Base-by-base conservation (phyloP, 1,140 invertebrate genomes). In the Leptinotarsa defecta region DNA sequence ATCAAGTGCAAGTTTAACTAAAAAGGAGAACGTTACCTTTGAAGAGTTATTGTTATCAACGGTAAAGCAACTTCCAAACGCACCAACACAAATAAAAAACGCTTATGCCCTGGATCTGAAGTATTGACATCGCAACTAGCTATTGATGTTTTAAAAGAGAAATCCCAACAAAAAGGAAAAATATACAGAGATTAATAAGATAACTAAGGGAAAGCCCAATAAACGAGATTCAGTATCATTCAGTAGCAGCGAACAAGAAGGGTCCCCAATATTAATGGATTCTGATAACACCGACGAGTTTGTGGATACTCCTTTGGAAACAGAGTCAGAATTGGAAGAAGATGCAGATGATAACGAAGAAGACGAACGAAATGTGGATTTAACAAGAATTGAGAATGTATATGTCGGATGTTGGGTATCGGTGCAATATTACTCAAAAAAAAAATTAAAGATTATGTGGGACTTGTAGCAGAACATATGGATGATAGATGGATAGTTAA, bases 31-130 rank as follows among this genome's bases (percentile, higher is more conserved):
- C 49, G 49, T 57, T 57, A 13, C 49, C 49, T 57, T 57, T n/a
- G 49, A 57, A 52, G 49, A 57, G n/a, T 57, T 57, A 57, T 57
- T 57, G 49, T 57, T 57, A 57, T 57, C 49, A 57, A 57, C 49
- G 15, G 49, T 57, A n/a, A 57, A 57, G 49, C 13, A 57, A 57
- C 49, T 57, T 57, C 49, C 49, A 57, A 57, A 57, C 3, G 49
- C 49, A 57, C 49, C 49, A 52, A 52, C 49, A 57, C 13, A 57
- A 57, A 57, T 57, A 17, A 17, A 57, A 57, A 57, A 57, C 49
- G 13, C 3, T 17, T 19, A 57, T 57, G 11, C 13, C 52, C 17
- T 57, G 52, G 13, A 57, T 57, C 11, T 57, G 52, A 15, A 57
- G 52, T 57, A 57, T 57, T 57, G 52, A n/a, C 52, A 15, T 57